Base-by-base conservation (phyloP, 2,113 vertebrate genomes). In the Synodontis membranacea region DNA sequence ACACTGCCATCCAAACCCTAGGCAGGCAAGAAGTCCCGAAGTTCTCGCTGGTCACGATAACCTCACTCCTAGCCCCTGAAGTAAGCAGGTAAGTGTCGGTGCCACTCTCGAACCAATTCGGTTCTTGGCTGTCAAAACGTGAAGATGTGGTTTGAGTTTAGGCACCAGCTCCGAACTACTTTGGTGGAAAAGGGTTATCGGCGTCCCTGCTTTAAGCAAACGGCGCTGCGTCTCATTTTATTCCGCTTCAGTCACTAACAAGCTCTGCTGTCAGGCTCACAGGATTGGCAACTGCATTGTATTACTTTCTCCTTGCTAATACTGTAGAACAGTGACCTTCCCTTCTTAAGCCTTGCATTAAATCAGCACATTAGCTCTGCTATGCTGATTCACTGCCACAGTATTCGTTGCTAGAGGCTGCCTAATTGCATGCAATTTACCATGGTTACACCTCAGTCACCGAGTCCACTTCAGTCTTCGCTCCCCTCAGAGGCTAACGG, bases 361-460 rank as follows among this genome's bases (percentile, higher is more conserved):
- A 86, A 86, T 80, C 78, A 81, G 85, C 76, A 81, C 85, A 86
- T 86, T 86, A 86, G 85, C 85, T 68, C 60, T 70, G 48, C 46
- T 23, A 42, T 42, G 78, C 78, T 70, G 46, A 80, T 68, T 80
- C 75, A 66, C 44, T 52, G 75, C 75, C 46, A 75, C 44, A 70
- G 39, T 34, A 34, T 46, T 46, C 42, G 46, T 21, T 64, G 58
- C 58, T 80, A 56, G 12, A 79, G 75, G n/a, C 74, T 42, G 5
- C n/a, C 50, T 80, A 68, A 86, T 72, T 86, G 60, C 76, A 52
- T 85, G 83, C 28, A 21, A 48, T 62, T 76, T 62, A 39, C 42
- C 72, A 60, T 10, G 5, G 50, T 25, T 84, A 58, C 66, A 46
- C 39, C 54, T 75, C 31, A 21, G 31, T 56, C 21, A 54, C 31